Evolutionary conservation across 2,888 invertebrate species (phyloP).

Genomic region (Argynnis bischoffii): DNA sequence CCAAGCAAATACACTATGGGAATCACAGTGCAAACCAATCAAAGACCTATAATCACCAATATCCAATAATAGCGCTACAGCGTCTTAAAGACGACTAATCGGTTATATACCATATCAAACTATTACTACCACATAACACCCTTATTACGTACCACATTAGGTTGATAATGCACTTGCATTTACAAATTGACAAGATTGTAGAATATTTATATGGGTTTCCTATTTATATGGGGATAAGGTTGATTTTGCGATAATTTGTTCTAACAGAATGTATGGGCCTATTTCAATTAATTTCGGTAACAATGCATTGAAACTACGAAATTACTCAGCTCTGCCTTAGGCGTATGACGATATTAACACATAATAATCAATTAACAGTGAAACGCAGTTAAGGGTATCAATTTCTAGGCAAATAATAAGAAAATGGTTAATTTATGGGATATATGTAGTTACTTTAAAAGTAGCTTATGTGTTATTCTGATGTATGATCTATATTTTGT

Average conservation of each 20-base stretch:
- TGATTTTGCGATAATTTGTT: neutral
- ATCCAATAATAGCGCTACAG: slow-evolving; percentile 18
- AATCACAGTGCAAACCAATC: slow-evolving; percentile 17
- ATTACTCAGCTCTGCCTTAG: slow-evolving; percentile 26
- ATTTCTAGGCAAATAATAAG: neutral
- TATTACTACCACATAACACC: slow-evolving; percentile 1
- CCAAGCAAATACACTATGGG: slow-evolving; percentile 3
- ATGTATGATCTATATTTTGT: too few species aligned
- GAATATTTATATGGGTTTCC: neutral
- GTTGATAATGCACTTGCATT: slow-evolving; percentile 2
- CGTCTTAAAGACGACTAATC: slow-evolving; percentile 27
- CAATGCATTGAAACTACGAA: slow-evolving; percentile 27
- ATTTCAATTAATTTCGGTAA: slow-evolving; percentile 29
- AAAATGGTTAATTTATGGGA: too few species aligned
- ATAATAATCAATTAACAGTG: slow-evolving; percentile 18
- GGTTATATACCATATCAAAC: slow-evolving; percentile 5
- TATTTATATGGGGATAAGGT: neutral
- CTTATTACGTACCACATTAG: neutral
- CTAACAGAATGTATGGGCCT: slow-evolving; percentile 2
- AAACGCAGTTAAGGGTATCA: neutral
- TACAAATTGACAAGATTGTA: neutral
- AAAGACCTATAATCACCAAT: slow-evolving; percentile 11
- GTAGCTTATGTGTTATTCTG: too few species aligned
- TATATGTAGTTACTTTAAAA: too few species aligned
- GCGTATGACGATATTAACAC: slow-evolving; percentile 23